These are phyloP conservation scores for Eriosoma lanigerum DNA, from an alignment of 1,140 invertebrate species.

Conservation along the genomic window DNA sequence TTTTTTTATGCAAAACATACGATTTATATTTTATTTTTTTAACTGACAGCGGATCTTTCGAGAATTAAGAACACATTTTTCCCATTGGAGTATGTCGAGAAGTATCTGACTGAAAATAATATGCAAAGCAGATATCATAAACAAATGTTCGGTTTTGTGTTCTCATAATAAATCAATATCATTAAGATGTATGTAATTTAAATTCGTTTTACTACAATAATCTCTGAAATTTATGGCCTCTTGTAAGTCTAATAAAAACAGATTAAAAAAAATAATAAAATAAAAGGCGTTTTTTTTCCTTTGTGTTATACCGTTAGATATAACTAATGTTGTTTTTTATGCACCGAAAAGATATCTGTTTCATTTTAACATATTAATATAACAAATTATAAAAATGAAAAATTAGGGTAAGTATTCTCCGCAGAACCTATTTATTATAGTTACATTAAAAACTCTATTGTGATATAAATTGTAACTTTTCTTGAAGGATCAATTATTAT, in stretches of 20 bases:
- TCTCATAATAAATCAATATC: not conserved
- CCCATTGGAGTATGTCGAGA: not conserved
- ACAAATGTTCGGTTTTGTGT: not conserved
- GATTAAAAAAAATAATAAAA: not conserved
- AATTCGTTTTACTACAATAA: not conserved
- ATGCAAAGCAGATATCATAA: not conserved
- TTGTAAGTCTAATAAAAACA: not conserved
- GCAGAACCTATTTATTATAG: no score
- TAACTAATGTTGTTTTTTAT: no score
- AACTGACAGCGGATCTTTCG: not conserved
- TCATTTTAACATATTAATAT: no score
- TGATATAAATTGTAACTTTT: no score
- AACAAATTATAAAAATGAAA: no score
- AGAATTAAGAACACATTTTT: not conserved
- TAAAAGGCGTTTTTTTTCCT: no score
- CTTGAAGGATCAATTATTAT: no score
- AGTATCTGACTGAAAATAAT: constrained; percentile 11
- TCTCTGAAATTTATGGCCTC: not conserved
- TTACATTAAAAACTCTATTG: no score
- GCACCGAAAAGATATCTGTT: no score
- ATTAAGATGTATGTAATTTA: not conserved
- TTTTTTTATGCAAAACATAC: not conserved
- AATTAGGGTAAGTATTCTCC: no score
- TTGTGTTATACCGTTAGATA: no score
- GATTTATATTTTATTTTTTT: not conserved